A percentile compares a stretch with the other conserved stretches of the same genome.
Evolutionary conservation across 2,797 vertebrate species (phyloP).

Genomic region (Myiotriccus ornatus): DNA sequence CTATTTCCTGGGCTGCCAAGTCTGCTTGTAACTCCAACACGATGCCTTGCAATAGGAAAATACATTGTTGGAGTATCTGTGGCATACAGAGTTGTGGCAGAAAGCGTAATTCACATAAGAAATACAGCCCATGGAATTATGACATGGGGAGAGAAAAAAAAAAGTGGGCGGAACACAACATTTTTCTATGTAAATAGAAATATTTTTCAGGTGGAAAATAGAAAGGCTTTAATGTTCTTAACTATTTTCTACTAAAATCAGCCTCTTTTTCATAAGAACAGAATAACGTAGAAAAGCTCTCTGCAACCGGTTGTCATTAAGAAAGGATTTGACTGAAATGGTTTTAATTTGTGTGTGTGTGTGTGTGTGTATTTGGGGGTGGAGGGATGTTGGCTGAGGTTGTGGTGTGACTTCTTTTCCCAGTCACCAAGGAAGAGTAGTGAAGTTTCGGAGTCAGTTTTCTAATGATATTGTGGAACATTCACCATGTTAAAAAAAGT

Average conservation of each 20-base stretch:
- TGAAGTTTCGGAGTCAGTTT: neutral
- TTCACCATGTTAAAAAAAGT: neutral
- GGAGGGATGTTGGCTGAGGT: neutral
- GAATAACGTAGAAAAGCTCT: neutral
- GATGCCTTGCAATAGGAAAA: neutral
- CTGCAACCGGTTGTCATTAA: neutral
- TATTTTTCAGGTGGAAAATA: neutral
- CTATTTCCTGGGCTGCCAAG: neutral
- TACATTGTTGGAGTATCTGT: neutral
- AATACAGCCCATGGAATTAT: neutral
- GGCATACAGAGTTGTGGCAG: neutral
- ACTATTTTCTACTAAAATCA: neutral
- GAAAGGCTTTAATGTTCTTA: neutral
- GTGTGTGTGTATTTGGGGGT: neutral
- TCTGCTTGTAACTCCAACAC: neutral
- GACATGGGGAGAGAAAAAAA: neutral
- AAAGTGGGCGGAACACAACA: neutral
- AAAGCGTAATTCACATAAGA: neutral
- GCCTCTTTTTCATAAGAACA: neutral
- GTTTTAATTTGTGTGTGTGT: neutral
- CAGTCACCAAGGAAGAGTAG: neutral
- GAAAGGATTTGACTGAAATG: neutral
- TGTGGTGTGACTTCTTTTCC: neutral
- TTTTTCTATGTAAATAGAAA: neutral
- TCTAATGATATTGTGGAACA: neutral